A percentile compares a stretch with the other conserved stretches of the same genome.
These are phyloP conservation scores for Caenorhabditis doughertyi DNA, from an alignment of 2,888 invertebrate species.

Conservation along the genomic window DNA sequence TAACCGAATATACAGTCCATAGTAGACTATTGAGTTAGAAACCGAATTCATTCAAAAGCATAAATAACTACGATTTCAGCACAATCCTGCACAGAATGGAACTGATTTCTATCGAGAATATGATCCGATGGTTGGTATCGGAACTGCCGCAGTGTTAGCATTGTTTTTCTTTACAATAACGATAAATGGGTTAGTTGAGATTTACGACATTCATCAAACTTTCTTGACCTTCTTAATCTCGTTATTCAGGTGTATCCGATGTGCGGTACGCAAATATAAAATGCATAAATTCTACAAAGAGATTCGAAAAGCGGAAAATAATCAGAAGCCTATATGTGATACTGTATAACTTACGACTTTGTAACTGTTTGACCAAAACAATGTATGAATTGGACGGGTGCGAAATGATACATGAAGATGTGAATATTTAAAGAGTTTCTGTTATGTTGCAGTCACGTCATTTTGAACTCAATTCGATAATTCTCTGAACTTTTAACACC, in stretches of 20 bases:
- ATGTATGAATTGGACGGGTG: constrained; percentile 32
- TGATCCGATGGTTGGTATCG: constrained; percentile 80
- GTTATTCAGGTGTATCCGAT: constrained; percentile 70
- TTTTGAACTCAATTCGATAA: constrained; percentile 19
- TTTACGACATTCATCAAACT: neutral
- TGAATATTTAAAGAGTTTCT: constrained; percentile 39
- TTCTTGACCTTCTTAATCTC: neutral
- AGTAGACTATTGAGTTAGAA: too few relatives aligned
- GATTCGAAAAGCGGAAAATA: constrained; percentile 57
- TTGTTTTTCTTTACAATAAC: constrained; percentile 77
- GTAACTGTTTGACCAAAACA: constrained; percentile 35
- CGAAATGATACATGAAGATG: constrained; percentile 41
- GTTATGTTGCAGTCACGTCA: constrained; percentile 32
- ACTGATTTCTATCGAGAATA: constrained; percentile 78
- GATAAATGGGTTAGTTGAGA: constrained; percentile 54
- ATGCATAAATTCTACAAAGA: constrained; percentile 75
- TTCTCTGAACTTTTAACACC: constrained; percentile 46
- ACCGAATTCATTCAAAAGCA: too few relatives aligned
- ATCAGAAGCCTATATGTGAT: constrained; percentile 47
- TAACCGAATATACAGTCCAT: too few relatives aligned
- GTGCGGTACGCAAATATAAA: constrained; percentile 69
- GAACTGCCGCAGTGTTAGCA: constrained; percentile 78
- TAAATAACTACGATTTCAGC: too few relatives aligned
- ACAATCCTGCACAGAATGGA: constrained; percentile 73
- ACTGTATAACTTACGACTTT: constrained; percentile 38